Evolutionary conservation across 1,140 invertebrate species (phyloP).

Genomic region (Drosophila malerkotliana): DNA sequence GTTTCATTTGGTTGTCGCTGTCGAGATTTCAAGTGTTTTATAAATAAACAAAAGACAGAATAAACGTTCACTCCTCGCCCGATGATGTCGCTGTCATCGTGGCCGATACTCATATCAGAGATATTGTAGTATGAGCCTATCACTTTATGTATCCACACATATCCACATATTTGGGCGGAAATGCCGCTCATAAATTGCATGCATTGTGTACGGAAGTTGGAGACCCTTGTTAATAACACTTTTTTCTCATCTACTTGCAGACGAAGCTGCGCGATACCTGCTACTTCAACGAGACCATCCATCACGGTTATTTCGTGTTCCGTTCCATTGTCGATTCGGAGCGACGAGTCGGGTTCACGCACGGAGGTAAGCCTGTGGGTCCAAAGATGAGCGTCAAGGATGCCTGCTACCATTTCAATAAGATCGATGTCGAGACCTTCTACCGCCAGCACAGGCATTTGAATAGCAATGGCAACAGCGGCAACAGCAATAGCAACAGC

Average conservation of each 20-base stretch:
- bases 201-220: constrained; percentile 39
- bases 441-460: constrained; percentile 74
- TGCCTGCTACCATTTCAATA: constrained; percentile 81
- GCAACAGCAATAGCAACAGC: constrained; percentile 23
- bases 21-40: constrained; percentile 76
- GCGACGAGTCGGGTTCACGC: constrained; percentile 82
- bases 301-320: constrained; percentile 84
- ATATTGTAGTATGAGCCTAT: constrained; percentile 2
- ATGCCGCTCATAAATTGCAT: constrained; percentile 74
- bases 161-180: constrained; percentile 41
- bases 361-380: constrained; percentile 80
- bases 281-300: constrained; percentile 83
- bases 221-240: constrained; percentile 4
- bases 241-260: constrained; percentile 48
- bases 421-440: constrained; percentile 80
- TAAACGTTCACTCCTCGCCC: constrained; percentile 24
- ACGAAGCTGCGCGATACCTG: constrained; percentile 82
- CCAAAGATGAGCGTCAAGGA: constrained; percentile 82
- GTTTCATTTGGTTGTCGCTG: constrained; percentile 63
- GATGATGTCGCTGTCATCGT: constrained; percentile 40
- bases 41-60: constrained; percentile 66
- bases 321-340: constrained; percentile 80
- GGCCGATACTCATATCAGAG: constrained; percentile 28
- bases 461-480: constrained; percentile 51
- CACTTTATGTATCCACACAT: neutral